Evolutionary conservation across 2,113 vertebrate species (phyloP), one percentile per base, ranked within the genome.

Genomic region (Oplegnathus fasciatus): DNA sequence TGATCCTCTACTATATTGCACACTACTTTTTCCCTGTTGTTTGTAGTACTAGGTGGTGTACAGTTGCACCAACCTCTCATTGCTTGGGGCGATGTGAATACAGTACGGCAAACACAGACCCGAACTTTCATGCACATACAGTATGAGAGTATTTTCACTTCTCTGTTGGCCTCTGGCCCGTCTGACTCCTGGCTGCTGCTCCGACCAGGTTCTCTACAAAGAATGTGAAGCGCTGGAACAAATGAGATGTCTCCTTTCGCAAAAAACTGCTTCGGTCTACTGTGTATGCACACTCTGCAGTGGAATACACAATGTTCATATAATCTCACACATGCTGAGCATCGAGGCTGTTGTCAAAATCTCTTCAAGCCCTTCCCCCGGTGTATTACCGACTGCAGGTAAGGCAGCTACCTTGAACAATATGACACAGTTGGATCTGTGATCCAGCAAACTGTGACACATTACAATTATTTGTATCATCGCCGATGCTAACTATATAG

Each of bases 161-260:
- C 67, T 84, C 75, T 24, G 64, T 58, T 75, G 75, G 78, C 86
- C 87, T 86, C 68, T 86, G 87, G 82, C 86, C 75, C 14, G 64
- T 8, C 78, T 40, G 80, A 82, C 80, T 66, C 78, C 46, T 52
- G 78, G 37, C 66, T 66, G 70, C 77, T 74, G 77, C 78, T 85
- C 60, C 24, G 62, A 80, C 82, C 82, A 57, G 84, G 68, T 83
- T 85, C 71, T 86, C 78, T 34, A 74, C 76, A 60, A 62, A 75
- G 69, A 82, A 34, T 15, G 20, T 64, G 81, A 85, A 60, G 83
- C 26, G 14, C 82, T 65, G 82, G 37, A 87, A 83, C 79, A 87
- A 80, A 92, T 85, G 83, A 88, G 84, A 90, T 81, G 81, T 83
- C 79, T 89, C 87, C 81, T 52, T 75, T 72, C 18, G 30, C 75